Conservation (phyloP, 1,140 invertebrate genomes). For the Aricia agestis region DNA sequence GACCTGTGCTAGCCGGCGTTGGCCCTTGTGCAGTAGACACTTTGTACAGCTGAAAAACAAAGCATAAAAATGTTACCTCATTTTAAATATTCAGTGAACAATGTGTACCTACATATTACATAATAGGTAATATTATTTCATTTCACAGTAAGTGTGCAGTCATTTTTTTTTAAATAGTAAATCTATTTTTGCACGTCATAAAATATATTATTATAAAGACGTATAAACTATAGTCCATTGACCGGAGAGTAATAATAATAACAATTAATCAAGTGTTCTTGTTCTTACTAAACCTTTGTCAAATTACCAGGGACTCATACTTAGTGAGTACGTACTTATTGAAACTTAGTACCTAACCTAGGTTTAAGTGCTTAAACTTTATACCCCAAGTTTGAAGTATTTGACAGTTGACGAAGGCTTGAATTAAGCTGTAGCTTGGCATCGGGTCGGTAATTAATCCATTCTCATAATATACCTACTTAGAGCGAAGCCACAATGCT, state of each 20-base stretch:
- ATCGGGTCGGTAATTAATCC: background rate
- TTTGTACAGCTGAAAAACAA: slow-evolving; percentile 50
- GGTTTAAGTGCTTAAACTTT: background rate
- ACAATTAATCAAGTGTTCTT: background rate
- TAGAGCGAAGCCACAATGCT: too few relatives aligned
- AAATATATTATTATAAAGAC: too few relatives aligned
- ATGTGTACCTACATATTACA: too few relatives aligned
- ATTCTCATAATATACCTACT: background rate
- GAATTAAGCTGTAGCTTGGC: background rate
- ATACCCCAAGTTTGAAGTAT: background rate
- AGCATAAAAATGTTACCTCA: background rate
- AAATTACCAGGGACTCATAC: background rate
- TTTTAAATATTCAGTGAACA: too few relatives aligned
- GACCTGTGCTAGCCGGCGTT: slow-evolving; percentile 39
- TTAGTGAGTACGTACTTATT: background rate
- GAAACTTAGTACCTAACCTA: background rate
- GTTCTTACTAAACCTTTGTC: background rate
- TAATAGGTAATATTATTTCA: too few relatives aligned
- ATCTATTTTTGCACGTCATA: too few relatives aligned
- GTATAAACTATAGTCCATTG: too few relatives aligned
- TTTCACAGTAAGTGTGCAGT: too few relatives aligned
- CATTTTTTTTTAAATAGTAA: too few relatives aligned
- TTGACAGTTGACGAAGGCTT: background rate
- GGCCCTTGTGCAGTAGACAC: slow-evolving; percentile 35
- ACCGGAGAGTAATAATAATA: too few relatives aligned